A percentile compares a stretch with the other conserved stretches of the same genome.
Conservation (phyloP, 2,797 vertebrate species). For the Acanthis flammea region DNA sequence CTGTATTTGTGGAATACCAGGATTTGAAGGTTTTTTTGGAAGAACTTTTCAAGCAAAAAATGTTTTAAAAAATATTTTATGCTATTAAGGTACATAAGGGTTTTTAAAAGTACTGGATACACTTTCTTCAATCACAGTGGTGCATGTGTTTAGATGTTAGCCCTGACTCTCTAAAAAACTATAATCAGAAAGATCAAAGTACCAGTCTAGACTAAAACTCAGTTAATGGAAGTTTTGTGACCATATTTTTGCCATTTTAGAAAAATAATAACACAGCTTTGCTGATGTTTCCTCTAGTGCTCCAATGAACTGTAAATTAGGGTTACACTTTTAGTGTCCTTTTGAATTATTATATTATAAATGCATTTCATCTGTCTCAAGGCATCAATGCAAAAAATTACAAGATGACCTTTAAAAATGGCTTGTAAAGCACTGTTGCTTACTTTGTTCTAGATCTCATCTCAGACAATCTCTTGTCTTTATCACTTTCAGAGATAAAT, state of each 20-base stretch:
- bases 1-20: neutral
- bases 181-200: neutral
- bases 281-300: neutral
- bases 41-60: neutral
- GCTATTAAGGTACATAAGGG: accelerated
- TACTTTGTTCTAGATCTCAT: constrained; percentile 8
- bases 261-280: neutral
- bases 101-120: neutral
- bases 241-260: neutral
- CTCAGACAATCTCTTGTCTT: neutral
- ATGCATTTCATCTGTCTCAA: neutral
- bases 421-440: neutral
- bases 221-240: neutral
- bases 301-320: neutral
- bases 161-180: neutral
- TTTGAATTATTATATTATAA: constrained; percentile 32
- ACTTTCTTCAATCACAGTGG: neutral
- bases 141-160: neutral
- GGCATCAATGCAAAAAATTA: constrained; percentile 19
- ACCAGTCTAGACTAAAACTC: neutral
- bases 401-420: constrained; percentile 18
- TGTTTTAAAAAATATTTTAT: neutral
- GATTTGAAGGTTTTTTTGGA: neutral
- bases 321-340: neutral
- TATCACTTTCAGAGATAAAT: constrained; percentile 13